Base-by-base conservation (phyloP, 2,113 vertebrate genomes). In the Pangasianodon hypophthalmus region DNA sequence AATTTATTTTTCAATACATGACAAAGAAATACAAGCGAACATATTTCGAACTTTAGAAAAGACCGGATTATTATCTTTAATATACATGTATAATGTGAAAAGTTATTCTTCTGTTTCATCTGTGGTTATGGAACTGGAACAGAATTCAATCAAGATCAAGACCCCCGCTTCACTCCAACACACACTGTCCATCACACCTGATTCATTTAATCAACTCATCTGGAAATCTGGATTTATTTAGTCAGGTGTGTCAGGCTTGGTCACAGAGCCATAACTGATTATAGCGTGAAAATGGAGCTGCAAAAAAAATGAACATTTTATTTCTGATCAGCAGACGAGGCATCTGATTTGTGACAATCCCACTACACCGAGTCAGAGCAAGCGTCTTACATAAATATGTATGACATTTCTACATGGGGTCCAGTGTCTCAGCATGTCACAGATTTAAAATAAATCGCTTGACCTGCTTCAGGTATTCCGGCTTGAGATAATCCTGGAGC, bases 401-500 rank as follows among this genome's bases (percentile, higher is more conserved):
- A 26, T 32, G 56, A 32, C 64, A 46, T 81, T 67, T 88, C 86
- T 46, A 77, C n/a, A 21, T 32, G 54, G 46, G 48, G 60, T 46
- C 41, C 64, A 50, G 29, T 19, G 10, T 60, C 58, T 88, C 8
- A 9, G 56, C 71, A 46, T 14, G 79, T 97, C 93, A 99, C 85
- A 96, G 87, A 91, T 93, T 93, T 92, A 97, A 88, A 84, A 99
- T 88, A 93, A 99, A 98, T 60, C 87, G 93, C 48, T 94, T 94
- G 11, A 99, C 96, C 95, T 97, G 97, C 87, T 95, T 95, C 94
- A 97, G 91, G 94, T 99, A 99, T 5, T 95, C 95, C 0, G 96
- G 95, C 80, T 97, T 97, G 94, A 99, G 95, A 91, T 98, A 98
- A 92, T 95, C 93, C 82, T 95, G 95, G 92, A 99, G 93, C 92